A percentile compares a stretch with the other conserved stretches of the same genome.
phyloP scores from a whole-genome alignment of 2,113 vertebrate species.

The Tupaia tana region DNA sequence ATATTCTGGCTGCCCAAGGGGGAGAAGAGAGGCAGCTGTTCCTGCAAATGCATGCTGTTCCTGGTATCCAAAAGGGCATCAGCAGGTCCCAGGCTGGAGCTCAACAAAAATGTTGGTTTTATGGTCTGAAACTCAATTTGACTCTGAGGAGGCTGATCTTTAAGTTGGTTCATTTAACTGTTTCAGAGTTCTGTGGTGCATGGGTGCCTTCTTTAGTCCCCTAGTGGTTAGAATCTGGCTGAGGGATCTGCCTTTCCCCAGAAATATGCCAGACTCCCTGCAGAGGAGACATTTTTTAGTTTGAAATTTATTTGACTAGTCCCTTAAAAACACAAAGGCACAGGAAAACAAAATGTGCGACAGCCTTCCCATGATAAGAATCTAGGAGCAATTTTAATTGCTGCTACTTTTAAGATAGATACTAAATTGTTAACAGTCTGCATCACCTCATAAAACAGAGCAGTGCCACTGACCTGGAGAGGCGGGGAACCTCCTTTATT shows the following conservation, averaged over 20 bases:
- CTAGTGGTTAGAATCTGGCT: background rate
- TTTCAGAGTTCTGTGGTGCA: background rate
- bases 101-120: background rate
- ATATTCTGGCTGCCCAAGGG: background rate
- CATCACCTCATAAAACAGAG: background rate
- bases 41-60: background rate
- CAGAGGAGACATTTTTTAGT: background rate
- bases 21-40: slow-evolving; percentile 18
- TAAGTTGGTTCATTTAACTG: background rate
- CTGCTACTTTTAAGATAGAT: background rate
- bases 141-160: background rate
- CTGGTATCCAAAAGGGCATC: background rate
- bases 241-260: background rate
- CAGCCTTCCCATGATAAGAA: background rate
- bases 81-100: background rate
- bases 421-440: background rate
- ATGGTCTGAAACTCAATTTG: background rate
- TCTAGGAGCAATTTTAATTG: background rate
- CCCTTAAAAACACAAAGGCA: background rate
- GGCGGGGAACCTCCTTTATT: background rate
- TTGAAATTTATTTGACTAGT: background rate
- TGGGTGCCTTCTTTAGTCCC: too few relatives aligned
- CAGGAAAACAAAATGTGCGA: background rate
- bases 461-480: background rate
- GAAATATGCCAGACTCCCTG: background rate